Evolutionary conservation across 2,113 vertebrate species (phyloP), one percentile per base, ranked within the genome.

Genomic region (Psittacus erithacus): DNA sequence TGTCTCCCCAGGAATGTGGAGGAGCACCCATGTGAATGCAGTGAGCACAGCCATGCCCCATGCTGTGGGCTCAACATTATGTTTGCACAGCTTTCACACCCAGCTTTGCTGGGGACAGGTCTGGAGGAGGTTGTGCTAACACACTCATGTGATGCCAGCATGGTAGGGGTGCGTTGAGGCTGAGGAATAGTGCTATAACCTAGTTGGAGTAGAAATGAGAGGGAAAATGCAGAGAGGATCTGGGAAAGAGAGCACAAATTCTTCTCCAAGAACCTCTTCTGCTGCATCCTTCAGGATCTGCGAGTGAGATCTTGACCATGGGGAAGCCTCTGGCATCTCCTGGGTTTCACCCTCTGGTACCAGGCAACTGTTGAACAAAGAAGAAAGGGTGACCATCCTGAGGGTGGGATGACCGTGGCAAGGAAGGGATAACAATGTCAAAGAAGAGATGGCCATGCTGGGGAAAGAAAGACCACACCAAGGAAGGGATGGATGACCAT

Each of bases 141-240:
- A 3, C 1, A 1, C 11, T 82, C 18, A 70, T 27, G 29, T 1
- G 8, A 25, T 25, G 57, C 38, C 35, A 55, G 18, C 39, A 8
- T 4, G 14, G 38, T 41, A 38, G 19, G 27, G 35, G 5, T 46
- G 11, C 0, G 0, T 28, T 27, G 63, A 35, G 23, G 17, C 70
- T 62, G 49, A 70, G 59, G n/a, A 80, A 44, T 44, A 76, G 41
- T 29, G 25, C 57, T 1, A 0, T 39, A 38, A 82, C 16, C 47
- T 68, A n/a, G 29, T n/a, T 62, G 44, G 33, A n/a, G n/a, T 74
- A 35, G 50, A 86, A 93, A 62, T 55, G 13, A 74, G 53, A 79
- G 23, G 33, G 18, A 63, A 92, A 83, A 83, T 23, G 11, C 41
- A 55, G 39, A 73, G 29, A 35, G 17, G 5, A 17, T 77, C 22